Evolutionary conservation across 2,888 invertebrate genomes (phyloP).

Genomic region (Phengaris alcon): DNA sequence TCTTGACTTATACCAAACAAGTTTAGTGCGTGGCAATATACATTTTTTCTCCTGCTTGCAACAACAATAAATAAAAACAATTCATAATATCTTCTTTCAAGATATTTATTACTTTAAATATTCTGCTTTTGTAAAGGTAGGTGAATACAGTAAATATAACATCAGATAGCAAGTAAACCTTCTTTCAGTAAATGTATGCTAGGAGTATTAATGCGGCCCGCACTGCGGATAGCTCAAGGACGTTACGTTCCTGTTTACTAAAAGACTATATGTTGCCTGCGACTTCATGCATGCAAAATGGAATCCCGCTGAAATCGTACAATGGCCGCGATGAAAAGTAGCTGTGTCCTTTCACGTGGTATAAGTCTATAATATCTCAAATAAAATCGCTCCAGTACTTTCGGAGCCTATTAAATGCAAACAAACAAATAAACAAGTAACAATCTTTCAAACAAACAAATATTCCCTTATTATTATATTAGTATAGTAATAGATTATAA

Average conservation of each 20-base stretch:
- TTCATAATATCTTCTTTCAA: not conserved
- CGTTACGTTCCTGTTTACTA: slow-evolving; percentile 15
- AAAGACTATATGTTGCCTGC: not conserved
- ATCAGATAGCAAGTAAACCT: not conserved
- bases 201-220: slow-evolving; percentile 40
- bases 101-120: not conserved
- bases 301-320: too few relatives aligned
- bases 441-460: too few relatives aligned
- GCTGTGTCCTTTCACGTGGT: too few relatives aligned
- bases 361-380: too few relatives aligned
- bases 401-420: too few relatives aligned
- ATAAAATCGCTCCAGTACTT: too few relatives aligned
- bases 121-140: not conserved
- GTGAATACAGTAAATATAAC: not conserved
- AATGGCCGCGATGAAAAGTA: too few relatives aligned
- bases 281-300: too few relatives aligned
- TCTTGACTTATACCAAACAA: not conserved
- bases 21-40: not conserved
- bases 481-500: too few relatives aligned
- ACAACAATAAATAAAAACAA: not conserved
- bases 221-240: slow-evolving; percentile 41
- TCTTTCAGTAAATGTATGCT: not conserved
- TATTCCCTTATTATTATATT: too few relatives aligned
- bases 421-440: too few relatives aligned
- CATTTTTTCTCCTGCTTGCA: not conserved